phyloP scores from a whole-genome alignment of 2,113 vertebrate species.

The Paramisgurnus dabryanus region DNA sequence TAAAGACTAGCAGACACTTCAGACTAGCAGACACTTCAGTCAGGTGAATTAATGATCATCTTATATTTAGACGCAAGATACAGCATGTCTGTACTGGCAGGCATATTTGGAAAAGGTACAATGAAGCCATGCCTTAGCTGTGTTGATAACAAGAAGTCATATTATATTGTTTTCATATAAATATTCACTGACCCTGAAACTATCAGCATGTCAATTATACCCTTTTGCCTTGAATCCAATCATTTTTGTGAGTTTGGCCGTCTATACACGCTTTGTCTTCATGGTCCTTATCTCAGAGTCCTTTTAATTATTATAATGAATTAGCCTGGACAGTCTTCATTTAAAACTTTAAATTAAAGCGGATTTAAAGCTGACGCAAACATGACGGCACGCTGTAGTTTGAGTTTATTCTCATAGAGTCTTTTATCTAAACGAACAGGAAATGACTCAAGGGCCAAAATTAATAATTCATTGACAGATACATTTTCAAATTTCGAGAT shows the following conservation, averaged over 20 bases:
- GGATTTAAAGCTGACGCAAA: slow-evolving; percentile 24
- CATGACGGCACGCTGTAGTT: background rate
- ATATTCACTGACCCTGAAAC: background rate
- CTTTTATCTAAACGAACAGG: slow-evolving; percentile 1
- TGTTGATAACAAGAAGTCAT: slow-evolving; percentile 20
- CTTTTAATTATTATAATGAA: slow-evolving; percentile 36
- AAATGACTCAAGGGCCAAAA: background rate
- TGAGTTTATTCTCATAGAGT: background rate
- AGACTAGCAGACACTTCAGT: slow-evolving; percentile 13
- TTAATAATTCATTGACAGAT: slow-evolving; percentile 51
- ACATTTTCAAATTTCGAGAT: slow-evolving; percentile 16
- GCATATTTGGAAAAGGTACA: slow-evolving; percentile 53
- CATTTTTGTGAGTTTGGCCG: background rate
- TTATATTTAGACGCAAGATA: slow-evolving; percentile 40
- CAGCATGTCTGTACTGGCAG: slow-evolving; percentile 54
- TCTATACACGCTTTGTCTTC: background rate
- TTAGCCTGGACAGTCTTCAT: slow-evolving; percentile 18
- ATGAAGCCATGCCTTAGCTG: slow-evolving; percentile 30
- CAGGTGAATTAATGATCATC: slow-evolving; percentile 51
- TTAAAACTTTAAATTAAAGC: slow-evolving; percentile 30
- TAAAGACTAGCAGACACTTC: background rate
- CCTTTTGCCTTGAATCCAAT: background rate
- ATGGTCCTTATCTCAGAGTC: background rate
- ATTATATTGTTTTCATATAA: background rate
- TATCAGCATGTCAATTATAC: background rate